A percentile compares a stretch with the other conserved stretches of the same genome.
Evolutionary conservation across 2,888 invertebrate genomes (phyloP).

Genomic region (Calameuta filiformis): DNA sequence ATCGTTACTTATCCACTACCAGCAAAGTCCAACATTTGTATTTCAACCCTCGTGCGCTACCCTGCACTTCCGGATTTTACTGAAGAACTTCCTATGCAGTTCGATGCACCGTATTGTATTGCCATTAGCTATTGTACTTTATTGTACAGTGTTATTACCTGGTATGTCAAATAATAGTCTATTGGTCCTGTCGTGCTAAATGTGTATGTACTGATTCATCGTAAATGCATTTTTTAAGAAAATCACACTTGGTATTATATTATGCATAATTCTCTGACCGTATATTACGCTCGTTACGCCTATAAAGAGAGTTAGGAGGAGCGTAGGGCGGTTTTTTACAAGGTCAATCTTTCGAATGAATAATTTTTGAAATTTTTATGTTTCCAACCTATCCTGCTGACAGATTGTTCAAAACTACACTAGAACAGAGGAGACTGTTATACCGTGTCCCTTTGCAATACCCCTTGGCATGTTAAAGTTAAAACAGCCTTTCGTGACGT

Average conservation of each 20-base stretch:
- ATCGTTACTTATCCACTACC: background rate
- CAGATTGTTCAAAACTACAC: background rate
- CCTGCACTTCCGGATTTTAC: background rate
- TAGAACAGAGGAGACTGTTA: background rate
- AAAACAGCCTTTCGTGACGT: background rate
- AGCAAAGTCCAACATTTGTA: background rate
- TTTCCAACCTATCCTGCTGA: no score
- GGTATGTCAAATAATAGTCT: background rate
- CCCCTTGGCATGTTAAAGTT: background rate
- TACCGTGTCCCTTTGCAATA: background rate
- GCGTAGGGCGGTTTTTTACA: no score
- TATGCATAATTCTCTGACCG: no score
- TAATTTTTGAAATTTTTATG: background rate
- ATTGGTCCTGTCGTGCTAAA: background rate
- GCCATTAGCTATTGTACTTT: background rate
- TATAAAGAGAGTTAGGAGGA: no score
- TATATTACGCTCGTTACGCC: no score
- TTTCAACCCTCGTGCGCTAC: background rate
- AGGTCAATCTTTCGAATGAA: background rate
- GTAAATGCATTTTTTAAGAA: background rate
- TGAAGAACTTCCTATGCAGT: background rate
- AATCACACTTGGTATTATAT: background rate
- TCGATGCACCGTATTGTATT: background rate
- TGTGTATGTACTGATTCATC: background rate
- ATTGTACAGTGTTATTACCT: no score